These are phyloP conservation scores for Heteronetta atricapilla DNA, from an alignment of 2,113 vertebrate genomes.

Conservation along the genomic window DNA sequence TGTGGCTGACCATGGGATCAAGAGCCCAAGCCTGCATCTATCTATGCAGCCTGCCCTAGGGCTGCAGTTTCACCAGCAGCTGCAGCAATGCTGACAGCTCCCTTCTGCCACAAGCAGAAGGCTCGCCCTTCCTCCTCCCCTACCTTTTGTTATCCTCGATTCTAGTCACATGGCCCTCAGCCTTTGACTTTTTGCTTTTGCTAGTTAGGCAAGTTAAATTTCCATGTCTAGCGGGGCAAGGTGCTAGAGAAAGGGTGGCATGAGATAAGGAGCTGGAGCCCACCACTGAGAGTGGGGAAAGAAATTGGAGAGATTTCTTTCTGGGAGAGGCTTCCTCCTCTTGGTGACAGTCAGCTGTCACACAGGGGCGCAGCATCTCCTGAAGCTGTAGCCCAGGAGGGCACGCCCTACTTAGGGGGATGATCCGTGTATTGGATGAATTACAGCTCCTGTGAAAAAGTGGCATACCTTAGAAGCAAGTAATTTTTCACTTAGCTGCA, in stretches of 20 bases:
- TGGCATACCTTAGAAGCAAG: neutral
- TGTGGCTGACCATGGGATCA: neutral
- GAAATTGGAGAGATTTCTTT: neutral
- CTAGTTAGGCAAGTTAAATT: neutral
- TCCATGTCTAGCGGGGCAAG: neutral
- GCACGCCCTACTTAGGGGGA: neutral
- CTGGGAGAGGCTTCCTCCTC: neutral
- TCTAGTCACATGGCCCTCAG: neutral
- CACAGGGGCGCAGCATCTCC: neutral
- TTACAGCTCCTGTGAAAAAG: neutral
- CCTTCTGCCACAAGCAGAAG: neutral
- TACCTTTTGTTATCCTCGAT: neutral
- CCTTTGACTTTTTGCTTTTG: neutral
- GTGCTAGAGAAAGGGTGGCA: too few species aligned
- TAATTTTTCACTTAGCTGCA: neutral
- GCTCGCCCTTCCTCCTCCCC: neutral
- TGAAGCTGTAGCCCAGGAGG: neutral
- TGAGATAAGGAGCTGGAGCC: neutral
- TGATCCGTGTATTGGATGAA: neutral
- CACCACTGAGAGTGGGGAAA: neutral
- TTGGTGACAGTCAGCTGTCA: neutral
- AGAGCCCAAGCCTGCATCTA: neutral
- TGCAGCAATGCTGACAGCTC: neutral
- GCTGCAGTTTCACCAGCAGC: neutral
- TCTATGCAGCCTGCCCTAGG: fast-evolving